These are phyloP conservation scores for Ageneiosus marmoratus DNA, from an alignment of 2,113 vertebrate genomes.

Conservation along the genomic window DNA sequence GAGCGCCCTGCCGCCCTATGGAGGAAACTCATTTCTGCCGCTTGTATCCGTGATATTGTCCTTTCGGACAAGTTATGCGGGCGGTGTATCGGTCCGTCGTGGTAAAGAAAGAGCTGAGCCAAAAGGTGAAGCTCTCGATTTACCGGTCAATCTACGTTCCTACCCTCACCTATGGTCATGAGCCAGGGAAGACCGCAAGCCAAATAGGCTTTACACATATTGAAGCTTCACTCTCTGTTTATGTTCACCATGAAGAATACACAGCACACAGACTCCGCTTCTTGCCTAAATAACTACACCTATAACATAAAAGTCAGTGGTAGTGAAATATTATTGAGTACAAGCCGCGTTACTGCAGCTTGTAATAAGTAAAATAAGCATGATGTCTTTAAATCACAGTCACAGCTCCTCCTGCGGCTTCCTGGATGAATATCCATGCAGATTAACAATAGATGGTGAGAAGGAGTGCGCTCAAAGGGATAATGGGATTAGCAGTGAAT, in stretches of 20 bases:
- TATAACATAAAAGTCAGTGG: neutral
- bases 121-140: no score
- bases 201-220: constrained; percentile 74
- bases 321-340: neutral
- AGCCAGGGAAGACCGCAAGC: constrained; percentile 58
- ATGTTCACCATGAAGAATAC: constrained; percentile 23
- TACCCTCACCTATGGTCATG: no score
- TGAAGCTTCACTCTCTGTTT: constrained; percentile 52
- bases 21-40: no score
- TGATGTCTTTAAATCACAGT: constrained; percentile 10
- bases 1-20: no score
- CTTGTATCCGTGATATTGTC: no score
- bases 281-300: neutral
- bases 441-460: constrained; percentile 26
- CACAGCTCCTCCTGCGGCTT: neutral
- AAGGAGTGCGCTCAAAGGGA: constrained; percentile 56
- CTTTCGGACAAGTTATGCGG: no score
- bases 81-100: constrained; percentile 41
- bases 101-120: no score
- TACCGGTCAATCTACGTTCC: no score
- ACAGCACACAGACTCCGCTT: neutral
- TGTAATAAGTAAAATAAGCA: neutral
- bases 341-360: neutral
- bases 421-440: neutral
- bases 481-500: constrained; percentile 69